Evolutionary conservation across 1,140 invertebrate genomes (phyloP).

Genomic region (Episyrphus balteatus): DNA sequence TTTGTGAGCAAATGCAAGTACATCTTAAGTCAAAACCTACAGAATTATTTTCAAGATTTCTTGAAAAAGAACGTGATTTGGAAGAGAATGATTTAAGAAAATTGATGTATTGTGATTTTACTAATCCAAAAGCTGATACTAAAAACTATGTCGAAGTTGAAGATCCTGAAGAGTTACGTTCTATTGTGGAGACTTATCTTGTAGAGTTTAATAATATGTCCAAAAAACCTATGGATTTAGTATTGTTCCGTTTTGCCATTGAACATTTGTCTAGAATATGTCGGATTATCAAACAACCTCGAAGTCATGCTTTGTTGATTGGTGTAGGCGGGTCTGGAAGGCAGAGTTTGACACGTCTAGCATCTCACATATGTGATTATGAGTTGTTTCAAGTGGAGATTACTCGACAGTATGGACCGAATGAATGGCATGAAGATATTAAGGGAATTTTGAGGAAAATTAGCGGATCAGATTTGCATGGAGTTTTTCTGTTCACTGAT

Average conservation of each 20-base stretch:
- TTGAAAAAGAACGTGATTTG: conserved; percentile 23
- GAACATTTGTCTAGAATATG: conserved; percentile 89
- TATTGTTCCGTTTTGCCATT: conserved; percentile 88
- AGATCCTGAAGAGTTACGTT: conserved; percentile 69
- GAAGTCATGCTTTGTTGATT: conserved; percentile 72
- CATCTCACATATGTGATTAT: conserved; percentile 88
- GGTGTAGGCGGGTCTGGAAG: conserved; percentile 88
- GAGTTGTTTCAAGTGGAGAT: conserved; percentile 89
- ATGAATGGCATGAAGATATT: conserved; percentile 86
- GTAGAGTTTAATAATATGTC: conserved; percentile 93
- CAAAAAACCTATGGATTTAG: conserved; percentile 94
- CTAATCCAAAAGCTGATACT: conserved; percentile 83
- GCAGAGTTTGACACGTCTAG: conserved; percentile 78
- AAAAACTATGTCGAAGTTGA: conserved; percentile 80
- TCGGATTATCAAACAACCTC: conserved; percentile 82
- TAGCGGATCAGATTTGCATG: conserved; percentile 72
- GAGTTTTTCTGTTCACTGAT: conserved; percentile 84
- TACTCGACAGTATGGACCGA: conserved; percentile 67
- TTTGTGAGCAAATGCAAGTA: conserved; percentile 45
- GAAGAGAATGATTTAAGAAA: conserved; percentile 58
- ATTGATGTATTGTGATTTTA: conserved; percentile 91
- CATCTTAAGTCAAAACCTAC: conserved; percentile 37
- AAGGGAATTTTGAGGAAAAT: conserved; percentile 70
- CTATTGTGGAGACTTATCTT: conserved; percentile 82
- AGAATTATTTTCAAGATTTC: conserved; percentile 28